Conservation (phyloP, 2,113 vertebrate genomes). For the Serilophus lunatus region DNA sequence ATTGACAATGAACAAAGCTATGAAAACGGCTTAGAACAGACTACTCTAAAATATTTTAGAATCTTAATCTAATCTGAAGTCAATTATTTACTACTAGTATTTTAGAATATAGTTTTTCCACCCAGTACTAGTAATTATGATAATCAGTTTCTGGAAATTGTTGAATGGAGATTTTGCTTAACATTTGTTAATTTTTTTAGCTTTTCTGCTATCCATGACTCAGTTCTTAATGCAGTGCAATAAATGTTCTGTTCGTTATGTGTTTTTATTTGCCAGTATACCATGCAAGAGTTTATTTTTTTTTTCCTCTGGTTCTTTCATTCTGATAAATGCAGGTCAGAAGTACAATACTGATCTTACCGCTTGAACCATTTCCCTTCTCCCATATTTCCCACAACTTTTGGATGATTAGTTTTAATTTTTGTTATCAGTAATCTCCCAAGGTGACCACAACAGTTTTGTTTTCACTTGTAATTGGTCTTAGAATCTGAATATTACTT, state of each 20-base stretch:
- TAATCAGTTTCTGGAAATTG: neutral
- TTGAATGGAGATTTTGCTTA: neutral
- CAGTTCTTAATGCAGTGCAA: neutral
- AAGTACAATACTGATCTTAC: neutral
- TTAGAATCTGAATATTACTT: neutral
- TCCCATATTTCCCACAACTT: neutral
- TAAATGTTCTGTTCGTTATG: neutral
- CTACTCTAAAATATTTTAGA: neutral
- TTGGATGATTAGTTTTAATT: neutral
- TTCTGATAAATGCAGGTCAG: neutral
- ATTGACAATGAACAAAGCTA: neutral
- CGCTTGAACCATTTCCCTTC: neutral
- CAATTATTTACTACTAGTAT: neutral
- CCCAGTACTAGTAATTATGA: neutral
- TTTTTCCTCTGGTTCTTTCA: neutral
- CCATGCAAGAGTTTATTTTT: neutral
- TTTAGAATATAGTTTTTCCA: neutral
- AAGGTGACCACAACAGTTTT: neutral
- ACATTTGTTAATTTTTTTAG: neutral
- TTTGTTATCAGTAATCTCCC: neutral
- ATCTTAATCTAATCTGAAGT: neutral
- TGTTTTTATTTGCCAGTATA: neutral
- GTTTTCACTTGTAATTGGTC: neutral
- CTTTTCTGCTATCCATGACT: neutral
- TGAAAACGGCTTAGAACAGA: neutral